A percentile compares a stretch with the other conserved stretches of the same genome.
These are phyloP conservation scores for Pocota personata DNA, from an alignment of 2,888 invertebrate genomes.

Conservation along the genomic window DNA sequence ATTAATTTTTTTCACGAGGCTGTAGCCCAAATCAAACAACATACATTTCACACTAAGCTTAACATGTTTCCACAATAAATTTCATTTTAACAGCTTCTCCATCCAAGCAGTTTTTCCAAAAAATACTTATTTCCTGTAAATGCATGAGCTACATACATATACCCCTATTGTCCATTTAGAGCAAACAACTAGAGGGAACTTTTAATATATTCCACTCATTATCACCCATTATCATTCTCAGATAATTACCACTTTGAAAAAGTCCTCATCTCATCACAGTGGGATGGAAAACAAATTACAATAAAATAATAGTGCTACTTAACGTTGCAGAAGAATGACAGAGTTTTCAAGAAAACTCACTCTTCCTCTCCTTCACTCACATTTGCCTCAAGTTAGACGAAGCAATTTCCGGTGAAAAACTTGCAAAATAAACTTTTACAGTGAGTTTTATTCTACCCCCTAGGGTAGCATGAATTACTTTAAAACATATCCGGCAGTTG, in stretches of 20 bases:
- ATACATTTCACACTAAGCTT: no score
- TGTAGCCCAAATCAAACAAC: no score
- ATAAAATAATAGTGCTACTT: slow-evolving; percentile 73
- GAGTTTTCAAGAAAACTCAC: slow-evolving; percentile 60
- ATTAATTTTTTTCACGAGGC: no score
- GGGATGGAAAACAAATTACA: slow-evolving; percentile 65
- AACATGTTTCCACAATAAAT: no score
- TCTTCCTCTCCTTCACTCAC: slow-evolving; percentile 1
- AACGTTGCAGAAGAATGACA: slow-evolving; percentile 66
- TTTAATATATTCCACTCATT: slow-evolving; percentile 59
- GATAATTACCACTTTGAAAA: slow-evolving; percentile 67
- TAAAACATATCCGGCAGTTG: slow-evolving; percentile 74
- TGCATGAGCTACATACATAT: background rate
- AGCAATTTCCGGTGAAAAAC: slow-evolving; percentile 74
- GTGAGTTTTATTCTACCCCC: slow-evolving; percentile 72
- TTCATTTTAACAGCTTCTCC: no score
- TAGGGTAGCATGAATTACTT: slow-evolving; percentile 74
- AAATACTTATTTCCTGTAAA: background rate
- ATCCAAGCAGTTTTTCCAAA: no score
- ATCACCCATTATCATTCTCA: slow-evolving; percentile 68
- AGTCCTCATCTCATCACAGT: slow-evolving; percentile 46
- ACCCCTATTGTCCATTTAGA: background rate
- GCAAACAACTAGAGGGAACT: slow-evolving; percentile 13
- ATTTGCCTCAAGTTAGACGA: slow-evolving; percentile 62
- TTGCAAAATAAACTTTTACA: slow-evolving; percentile 71